These are phyloP conservation scores for Lordiphosa stackelbergi DNA, from an alignment of 1,140 invertebrate genomes.

Conservation along the genomic window DNA sequence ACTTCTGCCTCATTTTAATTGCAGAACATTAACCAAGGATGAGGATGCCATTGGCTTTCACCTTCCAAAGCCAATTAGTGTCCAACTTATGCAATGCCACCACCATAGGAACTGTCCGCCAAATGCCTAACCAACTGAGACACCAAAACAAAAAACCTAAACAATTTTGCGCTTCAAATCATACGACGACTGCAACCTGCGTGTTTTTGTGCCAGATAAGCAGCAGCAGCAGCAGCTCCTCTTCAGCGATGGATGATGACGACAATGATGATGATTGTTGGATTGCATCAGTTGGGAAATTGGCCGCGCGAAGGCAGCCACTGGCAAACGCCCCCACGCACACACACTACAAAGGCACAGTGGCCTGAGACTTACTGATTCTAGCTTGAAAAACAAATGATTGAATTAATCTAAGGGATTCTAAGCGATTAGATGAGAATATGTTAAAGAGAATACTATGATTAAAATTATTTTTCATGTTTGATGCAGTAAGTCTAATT, in stretches of 20 bases:
- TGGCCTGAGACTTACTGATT: too few species aligned
- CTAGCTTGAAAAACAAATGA: too few species aligned
- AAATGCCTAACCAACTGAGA: not conserved
- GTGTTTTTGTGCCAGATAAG: slow-evolving; percentile 4
- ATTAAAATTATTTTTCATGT: too few species aligned
- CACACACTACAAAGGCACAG: not conserved
- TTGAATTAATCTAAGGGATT: too few species aligned
- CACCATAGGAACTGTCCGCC: not conserved
- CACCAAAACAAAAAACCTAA: not conserved
- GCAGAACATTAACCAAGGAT: slow-evolving; percentile 55
- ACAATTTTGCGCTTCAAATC: slow-evolving; percentile 65
- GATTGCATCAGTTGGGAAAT: slow-evolving; percentile 41
- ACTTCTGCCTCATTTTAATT: slow-evolving; percentile 68
- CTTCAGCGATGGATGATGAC: not conserved
- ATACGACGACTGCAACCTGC: slow-evolving; percentile 13
- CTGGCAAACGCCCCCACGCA: not conserved
- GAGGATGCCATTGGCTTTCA: slow-evolving; percentile 7
- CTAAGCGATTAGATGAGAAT: too few species aligned
- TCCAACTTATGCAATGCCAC: slow-evolving; percentile 1
- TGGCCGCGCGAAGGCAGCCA: slow-evolving; percentile 22
- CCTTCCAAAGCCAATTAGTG: slow-evolving; percentile 10
- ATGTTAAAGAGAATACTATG: too few species aligned
- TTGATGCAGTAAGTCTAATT: too few species aligned
- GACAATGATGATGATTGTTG: not conserved
- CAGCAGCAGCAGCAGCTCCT: too few species aligned